These are phyloP conservation scores for Thalassophryne amazonica DNA, from an alignment of 2,797 vertebrate species.

Conservation along the genomic window DNA sequence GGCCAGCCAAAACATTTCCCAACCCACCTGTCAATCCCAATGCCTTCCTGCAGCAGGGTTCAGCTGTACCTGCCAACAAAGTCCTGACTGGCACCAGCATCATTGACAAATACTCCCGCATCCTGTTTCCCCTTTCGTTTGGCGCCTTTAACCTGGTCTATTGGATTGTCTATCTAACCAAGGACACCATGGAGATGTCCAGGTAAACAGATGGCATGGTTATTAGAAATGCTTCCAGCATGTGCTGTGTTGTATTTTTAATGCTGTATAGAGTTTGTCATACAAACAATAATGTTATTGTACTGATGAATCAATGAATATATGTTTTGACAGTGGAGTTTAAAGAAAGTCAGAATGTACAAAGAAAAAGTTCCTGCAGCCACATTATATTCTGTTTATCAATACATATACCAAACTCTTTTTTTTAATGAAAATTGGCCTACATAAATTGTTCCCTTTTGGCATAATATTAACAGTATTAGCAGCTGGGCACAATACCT, in stretches of 20 bases:
- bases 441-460: too few species aligned
- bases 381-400: too few species aligned
- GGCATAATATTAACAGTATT: too few species aligned
- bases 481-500: too few species aligned
- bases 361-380: too few species aligned
- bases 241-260: background rate
- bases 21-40: slow-evolving; percentile 66
- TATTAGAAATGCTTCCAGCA: background rate
- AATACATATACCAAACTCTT: too few species aligned
- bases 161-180: slow-evolving; percentile 97
- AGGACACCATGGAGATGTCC: slow-evolving; percentile 94
- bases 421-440: too few species aligned
- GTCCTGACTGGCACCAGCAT: slow-evolving; percentile 87
- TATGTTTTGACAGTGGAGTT: too few species aligned
- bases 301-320: too few species aligned
- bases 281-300: background rate
- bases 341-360: too few species aligned
- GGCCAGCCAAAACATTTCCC: slow-evolving; percentile 73
- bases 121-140: slow-evolving; percentile 94
- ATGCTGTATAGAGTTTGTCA: background rate
- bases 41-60: slow-evolving; percentile 73
- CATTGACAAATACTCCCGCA: slow-evolving; percentile 96
- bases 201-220: slow-evolving; percentile 63
- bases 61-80: slow-evolving; percentile 66
- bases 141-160: slow-evolving; percentile 97